phyloP scores from a whole-genome alignment of 1,140 invertebrate species.

The Chionoecetes opilio region DNA sequence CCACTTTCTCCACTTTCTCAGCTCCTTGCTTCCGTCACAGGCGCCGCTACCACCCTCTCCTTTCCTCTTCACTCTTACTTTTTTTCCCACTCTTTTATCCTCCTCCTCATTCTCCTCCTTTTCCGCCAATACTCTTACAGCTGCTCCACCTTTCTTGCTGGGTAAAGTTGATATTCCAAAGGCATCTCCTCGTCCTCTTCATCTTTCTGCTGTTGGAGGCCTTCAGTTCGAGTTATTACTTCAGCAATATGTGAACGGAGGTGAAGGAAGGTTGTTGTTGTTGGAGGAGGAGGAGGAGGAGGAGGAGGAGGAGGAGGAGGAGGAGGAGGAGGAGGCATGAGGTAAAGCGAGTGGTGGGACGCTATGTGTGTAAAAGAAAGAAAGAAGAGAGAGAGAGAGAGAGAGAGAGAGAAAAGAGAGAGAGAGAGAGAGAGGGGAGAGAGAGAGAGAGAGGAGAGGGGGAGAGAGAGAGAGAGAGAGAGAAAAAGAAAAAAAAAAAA shows the following conservation, averaged over 20 bases:
- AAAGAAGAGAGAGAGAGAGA: too few relatives aligned
- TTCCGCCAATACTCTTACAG: neutral
- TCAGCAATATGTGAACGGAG: neutral
- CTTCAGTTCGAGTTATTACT: neutral
- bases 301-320: slow-evolving; percentile 22
- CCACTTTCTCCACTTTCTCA: neutral
- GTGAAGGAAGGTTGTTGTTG: neutral
- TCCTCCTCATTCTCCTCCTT: neutral
- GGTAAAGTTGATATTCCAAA: slow-evolving; percentile 21
- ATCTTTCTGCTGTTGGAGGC: neutral
- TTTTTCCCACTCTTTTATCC: neutral
- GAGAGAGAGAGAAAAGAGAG: too few relatives aligned
- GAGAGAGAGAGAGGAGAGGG: neutral
- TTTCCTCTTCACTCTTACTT: neutral
- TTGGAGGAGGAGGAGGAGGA: neutral
- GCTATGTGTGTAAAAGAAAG: too few relatives aligned
- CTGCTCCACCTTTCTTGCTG: neutral
- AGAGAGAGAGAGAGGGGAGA: too few relatives aligned
- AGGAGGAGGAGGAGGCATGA: slow-evolving; percentile 2
- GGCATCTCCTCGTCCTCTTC: neutral
- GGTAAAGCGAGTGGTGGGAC: neutral
- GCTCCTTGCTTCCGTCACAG: neutral
- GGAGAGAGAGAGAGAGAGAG: slow-evolving; percentile 39
- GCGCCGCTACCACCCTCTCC: neutral
- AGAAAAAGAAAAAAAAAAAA: too few relatives aligned